Conservation (phyloP, 2,888 invertebrate species). For the Siphlonurus alternatus region DNA sequence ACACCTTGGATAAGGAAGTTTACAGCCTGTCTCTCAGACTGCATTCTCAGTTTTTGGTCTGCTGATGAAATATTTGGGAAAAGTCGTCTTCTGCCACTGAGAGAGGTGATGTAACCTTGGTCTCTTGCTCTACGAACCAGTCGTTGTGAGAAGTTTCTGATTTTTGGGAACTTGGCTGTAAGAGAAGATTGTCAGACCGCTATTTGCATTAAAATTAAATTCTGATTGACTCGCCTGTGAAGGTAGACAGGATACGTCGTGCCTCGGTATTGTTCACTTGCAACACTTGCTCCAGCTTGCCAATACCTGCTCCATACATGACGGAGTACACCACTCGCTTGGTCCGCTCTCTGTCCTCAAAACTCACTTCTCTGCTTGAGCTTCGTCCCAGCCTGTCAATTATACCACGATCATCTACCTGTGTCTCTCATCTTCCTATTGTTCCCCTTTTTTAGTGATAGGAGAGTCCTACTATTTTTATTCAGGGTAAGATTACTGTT, state of each 20-base stretch:
- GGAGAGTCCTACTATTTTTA: no score
- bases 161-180: constrained; percentile 29
- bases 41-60: constrained; percentile 18
- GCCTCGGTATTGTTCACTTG: constrained; percentile 24
- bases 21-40: constrained; percentile 31
- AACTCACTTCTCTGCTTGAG: constrained; percentile 19
- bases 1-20: constrained; percentile 33
- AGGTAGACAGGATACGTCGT: constrained; percentile 24
- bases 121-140: constrained; percentile 22
- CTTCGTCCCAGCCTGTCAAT: constrained; percentile 24
- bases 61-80: constrained; percentile 19
- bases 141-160: constrained; percentile 25
- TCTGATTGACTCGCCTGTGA: constrained; percentile 23
- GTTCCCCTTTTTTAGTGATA: no score
- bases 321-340: constrained; percentile 34
- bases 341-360: constrained; percentile 30
- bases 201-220: background rate
- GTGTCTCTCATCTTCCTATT: no score
- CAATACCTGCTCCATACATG: constrained; percentile 33
- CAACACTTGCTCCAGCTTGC: constrained; percentile 29
- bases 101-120: constrained; percentile 22
- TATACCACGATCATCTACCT: no score
- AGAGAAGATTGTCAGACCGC: background rate
- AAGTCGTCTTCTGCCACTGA: constrained; percentile 25
- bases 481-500: no score